A percentile compares a stretch with the other conserved stretches of the same genome.
Conservation (phyloP, 1,140 invertebrate genomes). For the Drosophila kanapiae region DNA sequence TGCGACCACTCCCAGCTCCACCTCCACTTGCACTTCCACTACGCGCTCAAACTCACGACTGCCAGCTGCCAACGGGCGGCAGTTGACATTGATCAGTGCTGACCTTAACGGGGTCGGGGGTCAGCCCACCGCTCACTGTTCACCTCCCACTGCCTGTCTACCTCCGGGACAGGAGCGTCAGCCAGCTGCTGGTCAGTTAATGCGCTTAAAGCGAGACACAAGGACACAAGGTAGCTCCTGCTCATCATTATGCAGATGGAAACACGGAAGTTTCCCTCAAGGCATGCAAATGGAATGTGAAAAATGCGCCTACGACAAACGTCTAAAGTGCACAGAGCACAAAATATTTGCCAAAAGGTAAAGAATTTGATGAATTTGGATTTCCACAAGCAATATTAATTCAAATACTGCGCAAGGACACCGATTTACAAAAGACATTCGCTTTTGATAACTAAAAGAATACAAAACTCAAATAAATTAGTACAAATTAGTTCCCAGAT, state of each 20-base stretch:
- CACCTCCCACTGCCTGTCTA: neutral
- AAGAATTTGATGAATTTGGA: neutral
- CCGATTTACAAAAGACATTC: too few relatives aligned
- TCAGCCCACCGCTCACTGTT: neutral
- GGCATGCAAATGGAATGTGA: conserved; percentile 71
- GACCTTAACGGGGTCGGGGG: conserved; percentile 44
- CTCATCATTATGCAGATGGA: conserved; percentile 71
- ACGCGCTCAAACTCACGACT: conserved; percentile 23
- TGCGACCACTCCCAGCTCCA: conserved; percentile 8
- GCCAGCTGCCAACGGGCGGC: conserved; percentile 37
- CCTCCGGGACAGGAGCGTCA: conserved; percentile 3
- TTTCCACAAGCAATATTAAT: neutral
- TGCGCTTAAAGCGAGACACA: conserved; percentile 67
- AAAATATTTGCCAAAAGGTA: neutral
- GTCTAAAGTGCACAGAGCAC: conserved; percentile 16
- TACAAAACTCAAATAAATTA: too few relatives aligned
- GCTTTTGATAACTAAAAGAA: too few relatives aligned
- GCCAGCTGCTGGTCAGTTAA: conserved; percentile 51
- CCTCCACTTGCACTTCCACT: neutral
- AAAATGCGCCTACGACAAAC: conserved; percentile 58
- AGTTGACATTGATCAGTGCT: conserved; percentile 73
- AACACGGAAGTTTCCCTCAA: conserved; percentile 48
- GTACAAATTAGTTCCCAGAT: too few relatives aligned
- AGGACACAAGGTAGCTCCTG: conserved; percentile 16
- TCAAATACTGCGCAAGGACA: too few relatives aligned